Evolutionary conservation across 2,888 invertebrate species (phyloP).

Genomic region (Chaitophorus viminalis): DNA sequence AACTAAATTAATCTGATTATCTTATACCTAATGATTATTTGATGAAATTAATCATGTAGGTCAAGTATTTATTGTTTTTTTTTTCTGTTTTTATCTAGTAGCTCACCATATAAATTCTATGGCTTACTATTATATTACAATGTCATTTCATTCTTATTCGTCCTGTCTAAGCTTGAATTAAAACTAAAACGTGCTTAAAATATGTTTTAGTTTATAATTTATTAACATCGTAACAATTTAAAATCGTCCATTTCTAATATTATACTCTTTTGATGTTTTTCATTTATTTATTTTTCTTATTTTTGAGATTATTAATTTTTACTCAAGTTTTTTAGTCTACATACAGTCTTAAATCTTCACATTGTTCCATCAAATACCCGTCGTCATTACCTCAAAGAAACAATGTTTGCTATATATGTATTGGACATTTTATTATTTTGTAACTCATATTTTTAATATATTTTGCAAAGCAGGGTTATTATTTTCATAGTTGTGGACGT

Average conservation of each 20-base stretch:
- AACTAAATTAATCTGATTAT: too few relatives aligned
- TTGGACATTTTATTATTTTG: background rate
- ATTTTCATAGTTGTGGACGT: too few relatives aligned
- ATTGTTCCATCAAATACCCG: background rate
- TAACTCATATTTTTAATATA: too few relatives aligned
- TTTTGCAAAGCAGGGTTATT: too few relatives aligned
- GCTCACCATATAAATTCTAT: background rate
- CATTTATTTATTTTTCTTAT: background rate
- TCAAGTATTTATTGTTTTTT: background rate
- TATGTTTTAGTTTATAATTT: background rate
- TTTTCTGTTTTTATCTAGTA: constrained; percentile 7
- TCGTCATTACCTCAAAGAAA: background rate
- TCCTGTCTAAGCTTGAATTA: background rate
- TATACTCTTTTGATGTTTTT: constrained; percentile 28
- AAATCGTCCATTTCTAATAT: background rate
- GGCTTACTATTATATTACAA: background rate
- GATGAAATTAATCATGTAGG: background rate
- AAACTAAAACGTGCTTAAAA: background rate
- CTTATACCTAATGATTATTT: too few relatives aligned
- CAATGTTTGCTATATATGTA: constrained; percentile 18
- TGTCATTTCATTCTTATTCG: background rate
- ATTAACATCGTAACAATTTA: background rate
- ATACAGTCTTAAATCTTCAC: background rate
- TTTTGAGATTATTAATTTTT: constrained; percentile 28
- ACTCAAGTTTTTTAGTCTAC: constrained; percentile 8